Evolutionary conservation across 35 echinoderm and acorn worm species (phyloP).

Genomic region (Amphiura filiformis): DNA sequence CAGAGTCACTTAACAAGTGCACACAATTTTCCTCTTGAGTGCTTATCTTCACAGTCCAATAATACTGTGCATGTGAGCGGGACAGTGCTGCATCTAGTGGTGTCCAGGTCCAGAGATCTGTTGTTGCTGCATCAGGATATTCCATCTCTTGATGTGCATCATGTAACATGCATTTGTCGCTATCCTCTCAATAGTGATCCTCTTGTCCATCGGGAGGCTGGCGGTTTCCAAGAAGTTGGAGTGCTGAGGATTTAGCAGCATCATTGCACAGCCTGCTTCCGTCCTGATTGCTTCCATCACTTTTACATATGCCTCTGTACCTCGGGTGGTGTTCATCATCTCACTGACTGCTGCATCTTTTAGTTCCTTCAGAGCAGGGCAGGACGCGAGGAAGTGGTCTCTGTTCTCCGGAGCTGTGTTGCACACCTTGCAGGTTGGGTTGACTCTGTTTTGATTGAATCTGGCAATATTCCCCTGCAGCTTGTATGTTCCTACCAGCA

Average conservation of each 20-base stretch:
- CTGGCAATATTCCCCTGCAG: too few species aligned
- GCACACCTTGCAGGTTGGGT: neutral
- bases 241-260: neutral
- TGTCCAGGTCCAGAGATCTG: too few species aligned
- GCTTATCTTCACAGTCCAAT: too few species aligned
- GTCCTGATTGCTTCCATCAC: neutral
- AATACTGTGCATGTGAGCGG: too few species aligned
- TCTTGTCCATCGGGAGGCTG: neutral
- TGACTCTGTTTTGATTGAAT: neutral
- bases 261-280: neutral
- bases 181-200: neutral
- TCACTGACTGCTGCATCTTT: neutral
- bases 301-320: neutral
- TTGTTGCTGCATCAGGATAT: neutral
- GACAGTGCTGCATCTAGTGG: too few species aligned
- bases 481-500: neutral
- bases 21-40: too few species aligned
- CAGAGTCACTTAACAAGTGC: too few species aligned
- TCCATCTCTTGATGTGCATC: neutral
- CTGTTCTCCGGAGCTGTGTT: neutral
- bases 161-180: too few species aligned
- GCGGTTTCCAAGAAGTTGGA: neutral
- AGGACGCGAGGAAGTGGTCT: neutral
- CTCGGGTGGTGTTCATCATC: neutral
- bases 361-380: neutral